Base-by-base conservation (phyloP, 2,797 vertebrate species). In the Neomorphus geoffroyi region DNA sequence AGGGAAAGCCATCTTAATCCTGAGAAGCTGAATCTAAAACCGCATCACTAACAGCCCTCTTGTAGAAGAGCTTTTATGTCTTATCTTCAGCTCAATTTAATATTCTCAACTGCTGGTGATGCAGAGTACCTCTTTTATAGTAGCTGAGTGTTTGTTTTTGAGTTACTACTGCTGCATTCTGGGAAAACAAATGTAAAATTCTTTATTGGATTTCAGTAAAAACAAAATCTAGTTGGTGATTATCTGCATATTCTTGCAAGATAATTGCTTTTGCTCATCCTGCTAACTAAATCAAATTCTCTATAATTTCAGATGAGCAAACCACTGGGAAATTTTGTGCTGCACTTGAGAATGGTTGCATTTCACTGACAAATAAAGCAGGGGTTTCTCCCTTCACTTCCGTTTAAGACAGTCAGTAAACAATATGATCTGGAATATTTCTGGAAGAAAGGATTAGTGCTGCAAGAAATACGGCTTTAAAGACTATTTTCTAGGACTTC, bases 1-100 rank as follows among this genome's bases (percentile, higher is more conserved):
- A 45, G 35, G 53, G 35, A 93, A 94, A 92, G n/a, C 18, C n/a
- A 80, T 82, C 64, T 87, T 74, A 91, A 85, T 80, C 60, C 37
- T 50, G 48, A 80, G 84, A 32, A 91, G 10, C 17, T 56, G 35
- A 73, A 23, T 48, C 37, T 89, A 66, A 81, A 91, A 81, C 33
- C 35, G 24, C 65, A 33, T 65, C 41, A 65, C 6, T 21, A 58
- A 35, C 65, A 81, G 1, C 19, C 7, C 7, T 60, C 17, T 65
- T 92, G 64, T 84, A 24, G 69, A 72, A 51, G 10, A 41, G 4
- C 11, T 77, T 69, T 66, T 37, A 3, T 41, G 13, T 80, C 27
- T 51, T 45, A 58, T 9, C n/a, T 82, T 89, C 65, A 45, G 18
- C 37, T 57, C 71, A n/a, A 35, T 62, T 81, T 69, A 33, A 62